Conservation (phyloP, 2,797 vertebrate species). For the Hipposideros larvatus region DNA sequence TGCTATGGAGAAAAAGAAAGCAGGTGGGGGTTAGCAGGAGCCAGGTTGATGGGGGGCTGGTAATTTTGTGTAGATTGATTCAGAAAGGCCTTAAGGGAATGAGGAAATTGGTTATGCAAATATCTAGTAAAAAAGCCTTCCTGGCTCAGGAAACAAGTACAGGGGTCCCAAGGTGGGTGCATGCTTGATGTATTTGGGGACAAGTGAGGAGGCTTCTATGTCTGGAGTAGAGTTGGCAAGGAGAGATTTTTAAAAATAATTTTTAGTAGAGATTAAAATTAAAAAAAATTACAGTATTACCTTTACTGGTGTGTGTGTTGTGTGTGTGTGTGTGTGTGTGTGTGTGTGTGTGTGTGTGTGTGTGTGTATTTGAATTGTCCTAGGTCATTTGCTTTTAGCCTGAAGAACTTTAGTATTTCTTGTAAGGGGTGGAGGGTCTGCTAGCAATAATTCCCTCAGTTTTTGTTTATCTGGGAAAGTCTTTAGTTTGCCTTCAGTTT, state of each 20-base stretch:
- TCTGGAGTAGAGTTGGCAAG: not conserved
- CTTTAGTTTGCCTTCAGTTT: not conserved
- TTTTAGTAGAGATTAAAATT: not conserved
- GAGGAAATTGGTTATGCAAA: not conserved
- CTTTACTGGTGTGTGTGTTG: not conserved
- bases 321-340: not conserved
- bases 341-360: not conserved
- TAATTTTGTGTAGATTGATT: not conserved
- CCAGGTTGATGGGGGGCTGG: not conserved
- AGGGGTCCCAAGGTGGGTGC: not conserved
- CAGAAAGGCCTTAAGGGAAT: not conserved
- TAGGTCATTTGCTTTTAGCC: not conserved
- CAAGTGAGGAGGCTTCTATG: not conserved
- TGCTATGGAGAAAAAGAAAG: not conserved
- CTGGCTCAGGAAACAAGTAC: not conserved
- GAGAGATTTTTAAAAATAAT: not conserved
- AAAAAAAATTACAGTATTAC: not conserved
- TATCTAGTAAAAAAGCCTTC: not conserved
- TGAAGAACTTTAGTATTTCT: conserved; percentile 6
- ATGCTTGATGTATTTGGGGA: not conserved
- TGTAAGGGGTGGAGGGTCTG: not conserved
- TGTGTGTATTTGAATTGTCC: not conserved
- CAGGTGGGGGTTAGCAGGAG: not conserved
- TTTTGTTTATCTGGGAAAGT: not conserved
- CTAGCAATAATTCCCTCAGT: not conserved